Conservation (phyloP, 2,888 invertebrate genomes). For the Orthosia gothica region DNA sequence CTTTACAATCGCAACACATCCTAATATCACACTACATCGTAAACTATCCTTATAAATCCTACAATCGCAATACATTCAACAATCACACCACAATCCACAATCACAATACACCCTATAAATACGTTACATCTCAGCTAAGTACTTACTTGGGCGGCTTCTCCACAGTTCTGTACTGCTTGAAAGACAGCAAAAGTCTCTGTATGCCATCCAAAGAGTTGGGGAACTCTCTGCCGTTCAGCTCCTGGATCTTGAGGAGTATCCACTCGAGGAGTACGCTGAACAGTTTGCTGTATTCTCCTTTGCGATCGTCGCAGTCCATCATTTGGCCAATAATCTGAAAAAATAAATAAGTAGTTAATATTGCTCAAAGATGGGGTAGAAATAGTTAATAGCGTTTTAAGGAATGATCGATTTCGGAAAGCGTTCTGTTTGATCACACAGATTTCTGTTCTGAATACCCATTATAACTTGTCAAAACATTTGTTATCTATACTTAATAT, state of each 20-base stretch:
- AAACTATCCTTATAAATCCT: not conserved
- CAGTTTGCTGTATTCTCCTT: constrained; percentile 96
- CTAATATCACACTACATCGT: not conserved
- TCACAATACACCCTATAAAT: not conserved
- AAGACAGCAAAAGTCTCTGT: constrained; percentile 96
- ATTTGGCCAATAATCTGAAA: constrained; percentile 98
- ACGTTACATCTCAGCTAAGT: not conserved
- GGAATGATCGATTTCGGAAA: no score
- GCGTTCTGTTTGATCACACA: no score
- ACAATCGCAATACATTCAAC: not conserved
- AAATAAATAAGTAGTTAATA: no score
- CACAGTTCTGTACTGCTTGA: constrained; percentile 98
- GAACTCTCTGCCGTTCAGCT: constrained; percentile 96
- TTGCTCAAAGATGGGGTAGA: no score
- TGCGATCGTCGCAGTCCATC: constrained; percentile 98
- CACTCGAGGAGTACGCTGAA: constrained; percentile 97
- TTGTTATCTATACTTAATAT: no score
- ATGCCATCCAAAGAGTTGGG: constrained; percentile 99
- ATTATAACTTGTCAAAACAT: no score
- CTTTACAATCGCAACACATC: not conserved
- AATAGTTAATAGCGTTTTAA: no score
- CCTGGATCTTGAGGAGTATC: constrained; percentile 96
- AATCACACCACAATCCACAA: not conserved
- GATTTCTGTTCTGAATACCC: no score
- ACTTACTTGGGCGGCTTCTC: constrained; percentile 99